A percentile compares a stretch with the other conserved stretches of the same genome.
Conservation (phyloP, 2,113 vertebrate species). For the Synodontis membranacea region DNA sequence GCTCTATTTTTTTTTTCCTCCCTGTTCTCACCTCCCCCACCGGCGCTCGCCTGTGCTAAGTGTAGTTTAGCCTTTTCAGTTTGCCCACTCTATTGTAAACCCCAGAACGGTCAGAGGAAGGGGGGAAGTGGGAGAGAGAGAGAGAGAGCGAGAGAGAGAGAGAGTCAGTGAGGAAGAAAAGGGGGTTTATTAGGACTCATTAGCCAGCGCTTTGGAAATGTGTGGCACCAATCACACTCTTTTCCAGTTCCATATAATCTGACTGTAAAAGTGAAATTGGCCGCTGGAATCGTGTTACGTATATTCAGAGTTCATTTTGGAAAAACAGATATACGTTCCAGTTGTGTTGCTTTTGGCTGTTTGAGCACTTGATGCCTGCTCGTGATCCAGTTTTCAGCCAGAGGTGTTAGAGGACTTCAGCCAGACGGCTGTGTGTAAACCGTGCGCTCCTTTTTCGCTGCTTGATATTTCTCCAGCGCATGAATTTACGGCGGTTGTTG, state of each 20-base stretch:
- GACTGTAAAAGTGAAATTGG: neutral
- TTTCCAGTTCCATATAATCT: neutral
- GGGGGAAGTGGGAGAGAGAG: neutral
- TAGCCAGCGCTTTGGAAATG: neutral
- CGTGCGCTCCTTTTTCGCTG: neutral
- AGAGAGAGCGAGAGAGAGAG: neutral
- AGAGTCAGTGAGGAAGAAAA: constrained; percentile 49
- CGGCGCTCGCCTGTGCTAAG: constrained; percentile 62
- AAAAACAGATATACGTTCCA: neutral
- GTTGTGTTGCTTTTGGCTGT: constrained; percentile 10
- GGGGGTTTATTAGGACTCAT: constrained; percentile 14
- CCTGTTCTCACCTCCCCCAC: constrained; percentile 65
- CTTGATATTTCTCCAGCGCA: constrained; percentile 20
- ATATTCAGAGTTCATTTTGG: neutral
- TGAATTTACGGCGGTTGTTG: constrained; percentile 57
- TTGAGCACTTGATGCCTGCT: neutral
- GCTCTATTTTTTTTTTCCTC: constrained; percentile 73
- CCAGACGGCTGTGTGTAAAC: neutral
- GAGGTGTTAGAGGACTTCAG: neutral
- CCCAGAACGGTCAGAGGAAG: constrained; percentile 58
- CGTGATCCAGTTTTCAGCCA: neutral
- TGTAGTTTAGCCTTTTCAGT: constrained; percentile 76
- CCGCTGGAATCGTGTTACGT: neutral
- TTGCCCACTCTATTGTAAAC: constrained; percentile 77
- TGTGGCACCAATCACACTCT: neutral